These are phyloP conservation scores for Troglohyphantes excavatus DNA, from an alignment of 2,888 invertebrate genomes.

Conservation along the genomic window DNA sequence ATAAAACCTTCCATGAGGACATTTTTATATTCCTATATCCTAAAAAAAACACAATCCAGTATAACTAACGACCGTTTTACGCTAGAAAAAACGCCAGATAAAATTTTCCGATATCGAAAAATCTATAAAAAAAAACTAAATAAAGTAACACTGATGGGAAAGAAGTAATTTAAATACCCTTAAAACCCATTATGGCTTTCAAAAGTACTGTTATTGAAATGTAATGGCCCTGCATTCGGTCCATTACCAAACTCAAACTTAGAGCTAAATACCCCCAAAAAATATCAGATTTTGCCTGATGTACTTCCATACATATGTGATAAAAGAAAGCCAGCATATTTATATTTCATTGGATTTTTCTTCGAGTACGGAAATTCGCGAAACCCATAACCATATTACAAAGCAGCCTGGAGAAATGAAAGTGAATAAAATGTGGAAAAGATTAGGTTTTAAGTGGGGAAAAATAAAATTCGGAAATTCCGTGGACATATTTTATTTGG, in stretches of 20 bases:
- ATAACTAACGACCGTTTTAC: slow-evolving; percentile 4
- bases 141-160: not conserved
- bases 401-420: too few species aligned
- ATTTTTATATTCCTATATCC: not conserved
- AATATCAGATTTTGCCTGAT: not conserved
- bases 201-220: slow-evolving; percentile 31
- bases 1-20: not conserved
- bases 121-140: slow-evolving; percentile 22
- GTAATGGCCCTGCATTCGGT: slow-evolving; percentile 19
- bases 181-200: slow-evolving; percentile 6
- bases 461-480: not conserved
- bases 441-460: not conserved
- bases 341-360: not conserved
- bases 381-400: not conserved
- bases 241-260: slow-evolving; percentile 19
- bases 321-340: not conserved
- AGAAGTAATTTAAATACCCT: slow-evolving; percentile 51
- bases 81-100: not conserved
- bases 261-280: not conserved
- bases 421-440: not conserved
- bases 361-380: not conserved
- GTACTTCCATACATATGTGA: not conserved
- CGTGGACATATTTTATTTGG: not conserved
- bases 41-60: too few species aligned
- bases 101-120: slow-evolving; percentile 50